These are phyloP conservation scores for Seira sanloemensis DNA, from an alignment of 2,888 invertebrate species.

Conservation along the genomic window DNA sequence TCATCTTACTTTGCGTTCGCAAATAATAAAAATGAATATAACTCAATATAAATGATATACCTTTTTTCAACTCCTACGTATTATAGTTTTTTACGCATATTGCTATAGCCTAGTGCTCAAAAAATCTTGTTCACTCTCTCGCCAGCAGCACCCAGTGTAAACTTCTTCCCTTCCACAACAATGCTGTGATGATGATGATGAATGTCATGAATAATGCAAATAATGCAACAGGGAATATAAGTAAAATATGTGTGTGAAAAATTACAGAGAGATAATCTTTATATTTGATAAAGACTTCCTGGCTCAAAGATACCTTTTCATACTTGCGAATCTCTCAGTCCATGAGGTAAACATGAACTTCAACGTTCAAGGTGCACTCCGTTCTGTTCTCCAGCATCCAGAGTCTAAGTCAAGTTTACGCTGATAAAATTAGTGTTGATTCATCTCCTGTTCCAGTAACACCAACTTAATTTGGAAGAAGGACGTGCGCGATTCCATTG, in stretches of 20 bases:
- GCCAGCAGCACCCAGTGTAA: neutral
- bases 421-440: conserved; percentile 16
- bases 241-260: conserved; percentile 32
- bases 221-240: neutral
- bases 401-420: neutral
- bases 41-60: neutral
- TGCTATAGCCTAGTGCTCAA: neutral
- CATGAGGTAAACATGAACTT: neutral
- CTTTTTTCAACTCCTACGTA: neutral
- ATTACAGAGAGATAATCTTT: conserved; percentile 23
- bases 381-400: neutral
- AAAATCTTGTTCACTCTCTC: too few species aligned
- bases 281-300: conserved; percentile 39
- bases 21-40: neutral
- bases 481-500: conserved; percentile 13
- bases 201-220: neutral
- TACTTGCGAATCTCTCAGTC: neutral
- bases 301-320: conserved; percentile 21
- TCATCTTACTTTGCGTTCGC: neutral
- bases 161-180: neutral
- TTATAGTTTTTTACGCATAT: neutral
- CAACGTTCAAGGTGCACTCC: too few species aligned
- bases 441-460: neutral
- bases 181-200: neutral
- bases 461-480: neutral